A percentile compares a stretch with the other conserved stretches of the same genome.
These are phyloP conservation scores for Prunella himalayana DNA, from an alignment of 2,113 vertebrate genomes.

Conservation along the genomic window DNA sequence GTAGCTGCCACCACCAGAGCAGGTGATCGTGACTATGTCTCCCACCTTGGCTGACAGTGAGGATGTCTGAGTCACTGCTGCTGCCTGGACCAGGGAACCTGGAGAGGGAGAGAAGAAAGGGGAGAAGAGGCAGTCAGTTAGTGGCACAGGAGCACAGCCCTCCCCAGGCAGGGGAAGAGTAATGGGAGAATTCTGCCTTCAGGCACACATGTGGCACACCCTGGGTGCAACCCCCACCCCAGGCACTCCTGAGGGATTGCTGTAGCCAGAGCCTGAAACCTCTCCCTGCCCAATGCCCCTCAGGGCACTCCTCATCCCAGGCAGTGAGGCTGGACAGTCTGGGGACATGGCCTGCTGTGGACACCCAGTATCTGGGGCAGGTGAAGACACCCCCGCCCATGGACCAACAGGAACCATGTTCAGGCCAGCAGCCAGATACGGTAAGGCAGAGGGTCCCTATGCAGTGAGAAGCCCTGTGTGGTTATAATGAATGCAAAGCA, in stretches of 20 bases:
- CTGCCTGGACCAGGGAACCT: background rate
- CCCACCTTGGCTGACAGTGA: fast-evolving
- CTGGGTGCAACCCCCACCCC: fast-evolving
- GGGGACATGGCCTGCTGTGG: background rate
- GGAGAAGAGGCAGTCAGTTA: fast-evolving
- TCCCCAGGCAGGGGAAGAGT: background rate
- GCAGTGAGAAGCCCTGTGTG: background rate
- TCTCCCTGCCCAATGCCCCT: background rate
- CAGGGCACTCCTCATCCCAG: background rate
- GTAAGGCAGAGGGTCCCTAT: background rate
- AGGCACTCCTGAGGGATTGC: background rate
- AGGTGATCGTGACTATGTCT: background rate
- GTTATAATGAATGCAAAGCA: background rate
- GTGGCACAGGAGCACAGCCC: background rate
- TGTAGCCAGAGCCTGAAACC: background rate
- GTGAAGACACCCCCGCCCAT: too few relatives aligned
- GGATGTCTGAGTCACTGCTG: background rate
- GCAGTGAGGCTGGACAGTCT: background rate
- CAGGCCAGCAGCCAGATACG: background rate
- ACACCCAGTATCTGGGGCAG: background rate
- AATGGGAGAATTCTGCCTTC: background rate
- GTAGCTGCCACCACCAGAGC: background rate
- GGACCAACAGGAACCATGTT: background rate
- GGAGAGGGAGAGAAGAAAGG: background rate
- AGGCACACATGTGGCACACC: too few relatives aligned